phyloP scores from a whole-genome alignment of 1,140 invertebrate species.

The Calliopsis andreniformis region DNA sequence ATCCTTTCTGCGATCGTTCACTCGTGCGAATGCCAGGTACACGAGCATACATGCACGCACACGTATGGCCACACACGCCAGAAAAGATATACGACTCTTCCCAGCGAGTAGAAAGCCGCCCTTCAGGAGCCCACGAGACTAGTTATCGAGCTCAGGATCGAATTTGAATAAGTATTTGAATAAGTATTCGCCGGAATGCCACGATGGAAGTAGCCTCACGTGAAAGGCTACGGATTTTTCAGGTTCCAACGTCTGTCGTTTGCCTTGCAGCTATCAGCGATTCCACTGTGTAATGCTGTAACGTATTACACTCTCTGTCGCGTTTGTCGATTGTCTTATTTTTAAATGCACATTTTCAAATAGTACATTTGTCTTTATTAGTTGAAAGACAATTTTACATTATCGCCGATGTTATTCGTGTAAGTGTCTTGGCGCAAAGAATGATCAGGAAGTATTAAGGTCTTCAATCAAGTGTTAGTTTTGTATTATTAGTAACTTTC shows the following conservation, averaged over 20 bases:
- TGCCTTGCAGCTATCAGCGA: background rate
- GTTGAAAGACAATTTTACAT: no score
- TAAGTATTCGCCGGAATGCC: conserved; percentile 19
- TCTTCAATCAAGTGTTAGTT: no score
- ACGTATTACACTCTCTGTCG: background rate
- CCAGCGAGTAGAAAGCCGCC: background rate
- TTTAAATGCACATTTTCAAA: background rate
- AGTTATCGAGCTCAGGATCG: conserved; percentile 42
- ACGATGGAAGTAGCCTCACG: conserved; percentile 29
- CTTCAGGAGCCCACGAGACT: conserved; percentile 4
- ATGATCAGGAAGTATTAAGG: no score
- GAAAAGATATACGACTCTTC: conserved; percentile 13
- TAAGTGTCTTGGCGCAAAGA: no score
- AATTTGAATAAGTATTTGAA: conserved; percentile 53
- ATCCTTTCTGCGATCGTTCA: conserved; percentile 30
- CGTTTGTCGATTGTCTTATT: background rate
- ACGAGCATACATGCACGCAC: background rate
- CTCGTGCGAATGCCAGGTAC: conserved; percentile 30
- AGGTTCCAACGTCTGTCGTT: background rate
- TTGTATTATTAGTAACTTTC: no score
- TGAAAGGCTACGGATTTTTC: conserved; percentile 11
- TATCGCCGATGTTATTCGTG: no score
- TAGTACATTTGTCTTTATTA: no score
- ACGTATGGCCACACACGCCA: background rate
- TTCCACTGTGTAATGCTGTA: background rate